Evolutionary conservation across 2,113 vertebrate species (phyloP).

Genomic region (Corvus hawaiiensis): DNA sequence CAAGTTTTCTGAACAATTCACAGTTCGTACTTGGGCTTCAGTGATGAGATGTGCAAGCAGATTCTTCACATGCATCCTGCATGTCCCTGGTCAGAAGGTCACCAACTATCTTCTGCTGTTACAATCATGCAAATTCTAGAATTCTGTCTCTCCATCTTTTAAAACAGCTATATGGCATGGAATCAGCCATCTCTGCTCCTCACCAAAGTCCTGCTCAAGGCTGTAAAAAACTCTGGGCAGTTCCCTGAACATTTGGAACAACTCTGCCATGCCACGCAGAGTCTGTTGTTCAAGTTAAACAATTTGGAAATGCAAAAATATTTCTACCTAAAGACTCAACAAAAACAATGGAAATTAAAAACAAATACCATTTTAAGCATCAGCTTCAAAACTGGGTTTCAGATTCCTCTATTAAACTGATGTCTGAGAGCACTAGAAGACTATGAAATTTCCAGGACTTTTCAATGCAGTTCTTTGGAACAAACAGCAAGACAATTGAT

Average conservation of each 20-base stretch:
- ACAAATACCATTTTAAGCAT: not conserved
- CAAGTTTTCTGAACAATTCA: not conserved
- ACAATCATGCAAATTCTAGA: not conserved
- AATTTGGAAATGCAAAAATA: not conserved
- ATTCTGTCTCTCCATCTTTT: not conserved
- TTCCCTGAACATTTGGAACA: not conserved
- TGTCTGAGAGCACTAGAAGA: not conserved
- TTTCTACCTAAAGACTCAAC: not conserved
- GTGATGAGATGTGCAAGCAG: not conserved
- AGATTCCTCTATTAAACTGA: not conserved
- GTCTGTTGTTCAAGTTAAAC: not conserved
- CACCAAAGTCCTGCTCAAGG: not conserved
- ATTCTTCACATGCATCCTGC: not conserved
- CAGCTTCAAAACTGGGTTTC: not conserved
- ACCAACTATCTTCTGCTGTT: not conserved
- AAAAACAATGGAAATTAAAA: conserved; percentile 28
- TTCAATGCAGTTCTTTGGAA: not conserved
- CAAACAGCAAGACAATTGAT: not conserved
- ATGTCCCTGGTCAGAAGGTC: not conserved
- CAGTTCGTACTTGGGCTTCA: not conserved
- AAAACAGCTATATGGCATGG: not conserved
- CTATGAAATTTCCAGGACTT: not conserved
- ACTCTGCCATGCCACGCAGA: not conserved
- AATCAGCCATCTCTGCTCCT: not conserved
- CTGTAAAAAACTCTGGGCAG: not conserved